A percentile compares a stretch with the other conserved stretches of the same genome.
Conservation (phyloP, 2,797 vertebrate species). For the Phalloptychus januarius region DNA sequence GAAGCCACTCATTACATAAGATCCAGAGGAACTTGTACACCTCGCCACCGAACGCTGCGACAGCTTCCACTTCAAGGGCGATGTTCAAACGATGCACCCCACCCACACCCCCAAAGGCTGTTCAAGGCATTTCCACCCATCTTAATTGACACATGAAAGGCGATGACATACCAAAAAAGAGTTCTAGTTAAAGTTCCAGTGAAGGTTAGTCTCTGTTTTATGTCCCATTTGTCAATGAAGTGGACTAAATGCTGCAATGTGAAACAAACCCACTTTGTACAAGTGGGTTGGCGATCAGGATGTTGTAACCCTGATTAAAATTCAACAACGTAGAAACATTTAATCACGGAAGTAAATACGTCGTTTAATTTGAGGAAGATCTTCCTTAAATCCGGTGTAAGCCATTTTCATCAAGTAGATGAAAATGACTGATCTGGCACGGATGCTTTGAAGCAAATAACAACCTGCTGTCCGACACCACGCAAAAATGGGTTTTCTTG, state of each 20-base stretch:
- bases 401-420: too few species aligned
- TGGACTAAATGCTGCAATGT: conserved; percentile 33
- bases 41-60: conserved; percentile 27
- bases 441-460: too few species aligned
- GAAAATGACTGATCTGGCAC: too few species aligned
- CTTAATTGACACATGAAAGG: conserved; percentile 73
- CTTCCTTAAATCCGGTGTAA: too few species aligned
- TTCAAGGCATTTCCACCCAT: conserved; percentile 48
- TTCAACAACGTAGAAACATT: conserved; percentile 9
- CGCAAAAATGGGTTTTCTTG: too few species aligned
- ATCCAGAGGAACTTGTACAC: conserved; percentile 51
- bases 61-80: conserved; percentile 58
- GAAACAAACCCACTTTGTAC: conserved; percentile 23
- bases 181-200: conserved; percentile 41
- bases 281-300: conserved; percentile 48
- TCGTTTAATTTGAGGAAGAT: too few species aligned
- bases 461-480: too few species aligned
- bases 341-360: too few species aligned
- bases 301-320: conserved; percentile 36
- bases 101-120: conserved; percentile 21
- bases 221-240: conserved; percentile 35
- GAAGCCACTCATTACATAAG: conserved; percentile 52
- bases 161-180: conserved; percentile 62
- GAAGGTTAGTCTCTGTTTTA: conserved; percentile 28
- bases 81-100: conserved; percentile 57